These are phyloP conservation scores for Diadophis punctatus DNA, from an alignment of 2,113 vertebrate genomes.

Conservation along the genomic window DNA sequence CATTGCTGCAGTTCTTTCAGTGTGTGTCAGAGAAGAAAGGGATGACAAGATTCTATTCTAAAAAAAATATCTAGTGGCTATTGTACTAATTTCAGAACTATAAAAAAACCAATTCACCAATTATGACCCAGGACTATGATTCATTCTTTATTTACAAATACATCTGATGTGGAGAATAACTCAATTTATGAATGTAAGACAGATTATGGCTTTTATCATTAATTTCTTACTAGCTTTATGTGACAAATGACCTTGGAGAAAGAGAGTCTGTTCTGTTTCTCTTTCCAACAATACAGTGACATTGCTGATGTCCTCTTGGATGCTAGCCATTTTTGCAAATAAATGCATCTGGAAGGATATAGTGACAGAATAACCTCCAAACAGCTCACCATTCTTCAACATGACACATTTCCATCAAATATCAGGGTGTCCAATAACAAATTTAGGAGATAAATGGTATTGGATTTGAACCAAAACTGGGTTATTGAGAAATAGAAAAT, in stretches of 20 bases:
- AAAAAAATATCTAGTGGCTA: background rate
- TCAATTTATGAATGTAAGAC: background rate
- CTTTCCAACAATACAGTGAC: background rate
- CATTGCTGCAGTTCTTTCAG: background rate
- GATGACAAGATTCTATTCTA: background rate
- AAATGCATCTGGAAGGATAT: background rate
- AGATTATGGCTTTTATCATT: background rate
- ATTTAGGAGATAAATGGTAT: background rate
- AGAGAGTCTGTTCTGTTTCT: background rate
- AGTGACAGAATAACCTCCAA: background rate
- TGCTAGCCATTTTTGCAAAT: background rate
- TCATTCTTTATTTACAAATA: background rate
- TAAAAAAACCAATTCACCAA: background rate
- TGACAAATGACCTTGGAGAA: background rate
- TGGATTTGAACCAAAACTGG: background rate
- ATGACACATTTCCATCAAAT: background rate
- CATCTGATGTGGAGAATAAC: background rate
- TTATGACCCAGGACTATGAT: background rate
- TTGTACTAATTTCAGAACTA: background rate
- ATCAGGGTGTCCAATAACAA: background rate
- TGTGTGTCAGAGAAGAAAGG: background rate
- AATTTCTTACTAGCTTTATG: background rate
- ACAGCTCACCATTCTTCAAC: background rate
- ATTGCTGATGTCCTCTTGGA: slow-evolving; percentile 4
- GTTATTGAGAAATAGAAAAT: background rate